Evolutionary conservation across 1,140 invertebrate species (phyloP), one percentile per base, ranked within the genome.

Genomic region (Plectrocnemia conspersa): DNA sequence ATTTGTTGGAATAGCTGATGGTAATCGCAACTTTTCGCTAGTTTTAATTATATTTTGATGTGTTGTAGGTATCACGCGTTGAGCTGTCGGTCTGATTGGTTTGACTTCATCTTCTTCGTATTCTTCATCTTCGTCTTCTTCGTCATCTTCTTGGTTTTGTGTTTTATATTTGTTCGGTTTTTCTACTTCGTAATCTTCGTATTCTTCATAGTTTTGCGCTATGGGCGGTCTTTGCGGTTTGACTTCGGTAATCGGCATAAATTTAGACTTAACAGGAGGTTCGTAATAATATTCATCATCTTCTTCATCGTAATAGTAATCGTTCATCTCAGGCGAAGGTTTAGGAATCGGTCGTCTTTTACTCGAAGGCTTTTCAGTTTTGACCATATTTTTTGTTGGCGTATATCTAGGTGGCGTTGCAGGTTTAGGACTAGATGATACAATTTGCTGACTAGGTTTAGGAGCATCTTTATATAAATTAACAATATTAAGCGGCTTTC

Each of bases 161-260:
- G 13, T 24, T 35, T 49, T 56, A 10, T 18, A 23, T 13, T 52
- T 23, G 25, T 53, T 56, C 2, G 15, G 16, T 19, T 32, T 27
- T 18, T 58, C 35, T 7, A 33, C 27, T 13, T 73, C 64, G 29
- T 61, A 58, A 54, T 67, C 74, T 45, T 74, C 72, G 56, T 76
- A 74, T 63, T 75, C 72, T 59, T 75, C 66, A 59, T 77, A 70
- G 54, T 76, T 76, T 62, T 74, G 74, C 22, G 74, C 74, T 67
- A 76, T 74, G 1, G 64, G 66, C 11, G 74, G 74, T 52, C 74
- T 64, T 58, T 74, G 71, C 23, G 74, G 74, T 56, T 66, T 74
- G 1, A 76, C 71, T 69, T 81, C 79, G 4, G 77, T 75, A 68
- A 76, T 79, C 3, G 79, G 79, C 77, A 79, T 79, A 56, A 79